Evolutionary conservation across 1,140 invertebrate species (phyloP).

Genomic region (Coelopa frigida): DNA sequence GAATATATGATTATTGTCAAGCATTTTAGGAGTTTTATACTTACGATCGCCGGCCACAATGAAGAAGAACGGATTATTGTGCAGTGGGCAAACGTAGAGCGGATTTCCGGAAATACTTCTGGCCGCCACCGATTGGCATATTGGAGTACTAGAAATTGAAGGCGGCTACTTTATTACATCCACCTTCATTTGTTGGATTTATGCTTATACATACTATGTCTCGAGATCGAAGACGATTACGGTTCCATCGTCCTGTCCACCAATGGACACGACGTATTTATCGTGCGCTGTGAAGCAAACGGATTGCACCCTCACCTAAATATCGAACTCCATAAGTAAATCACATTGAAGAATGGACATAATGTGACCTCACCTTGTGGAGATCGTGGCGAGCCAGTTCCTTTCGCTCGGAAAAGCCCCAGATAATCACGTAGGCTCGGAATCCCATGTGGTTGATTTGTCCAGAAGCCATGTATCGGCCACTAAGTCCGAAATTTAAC

Average conservation of each 20-base stretch:
- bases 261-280: slow-evolving; percentile 73
- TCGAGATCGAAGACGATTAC: slow-evolving; percentile 68
- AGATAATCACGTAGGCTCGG: slow-evolving; percentile 78
- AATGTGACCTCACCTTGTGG: slow-evolving; percentile 59
- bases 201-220: slow-evolving; percentile 48
- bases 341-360: neutral
- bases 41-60: slow-evolving; percentile 67
- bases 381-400: slow-evolving; percentile 63
- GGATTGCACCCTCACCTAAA: slow-evolving; percentile 65
- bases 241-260: slow-evolving; percentile 80
- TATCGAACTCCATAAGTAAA: neutral
- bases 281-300: slow-evolving; percentile 75
- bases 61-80: slow-evolving; percentile 54
- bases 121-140: slow-evolving; percentile 59
- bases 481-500: slow-evolving; percentile 49
- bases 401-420: slow-evolving; percentile 66
- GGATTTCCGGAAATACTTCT: slow-evolving; percentile 61
- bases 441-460: slow-evolving; percentile 87
- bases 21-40: slow-evolving; percentile 29
- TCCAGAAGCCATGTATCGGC: slow-evolving; percentile 77
- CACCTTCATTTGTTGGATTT: no score
- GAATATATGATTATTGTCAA: neutral
- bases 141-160: slow-evolving; percentile 39
- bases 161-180: no score
- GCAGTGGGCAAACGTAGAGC: slow-evolving; percentile 51